Base-by-base conservation (phyloP, 2,888 invertebrate genomes). In the Homarus gammarus region DNA sequence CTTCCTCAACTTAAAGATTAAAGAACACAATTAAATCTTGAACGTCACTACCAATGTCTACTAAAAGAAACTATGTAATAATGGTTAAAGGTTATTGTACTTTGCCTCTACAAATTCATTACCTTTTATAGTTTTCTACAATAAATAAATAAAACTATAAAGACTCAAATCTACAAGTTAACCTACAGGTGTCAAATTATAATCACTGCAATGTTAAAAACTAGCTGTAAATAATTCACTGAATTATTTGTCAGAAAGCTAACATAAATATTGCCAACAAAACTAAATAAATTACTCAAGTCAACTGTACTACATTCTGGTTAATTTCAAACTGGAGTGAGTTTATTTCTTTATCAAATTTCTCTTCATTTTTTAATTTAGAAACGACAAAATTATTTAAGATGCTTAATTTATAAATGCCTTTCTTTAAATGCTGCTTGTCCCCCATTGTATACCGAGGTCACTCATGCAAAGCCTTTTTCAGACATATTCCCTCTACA, bases 1-100 rank as follows among this genome's bases (percentile, higher is more conserved):
- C 92, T 40, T 81, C 83, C 78, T 84, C 88, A n/a, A 78, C 88
- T 89, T 36, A 56, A 38, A 15, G n/a, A 36, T 22, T 56, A 18
- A 18, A 56, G 22, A 56, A 56, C 5, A 56, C 51, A 56, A 3
- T 15, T 44, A 44, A 44, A 44, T 44, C 6, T 44, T 44, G 44
- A 49, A 49, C 8, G 15, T 1, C 49, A 49, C 1, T 0, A 49
- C 8, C 15, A 49, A 49, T 49, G 15, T 49, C 31, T 64, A n/a
- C 31, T 31, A 6, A 64, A n/a, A 64, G 64, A 64, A 64, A 64
- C 22, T 64, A 6, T 64, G 27, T 15, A 64, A 31, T 64, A 15
- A 31, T 64, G 64, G 64, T 15, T 27, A 64, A 64, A 64, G 44
- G 12, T 49, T 49, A 49, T 49, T 49, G 44, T 12, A 49, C 10